These are phyloP conservation scores for Opisthocomus hoazin DNA, from an alignment of 2,113 vertebrate genomes.

Conservation along the genomic window DNA sequence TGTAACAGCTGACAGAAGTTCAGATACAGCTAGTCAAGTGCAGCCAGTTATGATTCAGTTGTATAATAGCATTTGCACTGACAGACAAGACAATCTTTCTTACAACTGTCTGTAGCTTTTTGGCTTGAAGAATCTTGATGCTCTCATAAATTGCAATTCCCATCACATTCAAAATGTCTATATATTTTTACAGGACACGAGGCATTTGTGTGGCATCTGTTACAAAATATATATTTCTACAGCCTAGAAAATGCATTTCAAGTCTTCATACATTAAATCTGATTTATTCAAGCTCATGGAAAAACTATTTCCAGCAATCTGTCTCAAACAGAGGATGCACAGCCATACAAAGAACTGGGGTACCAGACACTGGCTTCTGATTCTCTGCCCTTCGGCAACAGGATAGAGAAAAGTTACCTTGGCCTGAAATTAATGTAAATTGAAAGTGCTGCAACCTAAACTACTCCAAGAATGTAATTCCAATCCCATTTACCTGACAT, in stretches of 20 bases:
- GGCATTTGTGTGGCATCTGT: conserved; percentile 62
- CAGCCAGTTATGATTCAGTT: conserved; percentile 59
- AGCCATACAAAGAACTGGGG: not conserved
- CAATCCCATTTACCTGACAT: conserved; percentile 10
- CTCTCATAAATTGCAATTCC: conserved; percentile 56
- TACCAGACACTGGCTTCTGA: not conserved
- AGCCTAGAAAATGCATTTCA: conserved; percentile 38
- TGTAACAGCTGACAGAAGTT: conserved; percentile 49
- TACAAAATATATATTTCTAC: conserved; percentile 53
- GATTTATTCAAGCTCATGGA: conserved; percentile 54
- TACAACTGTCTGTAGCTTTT: conserved; percentile 59
- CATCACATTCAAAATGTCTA: conserved; percentile 59
- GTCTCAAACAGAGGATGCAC: not conserved
- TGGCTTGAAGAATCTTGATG: conserved; percentile 57
- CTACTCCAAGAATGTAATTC: not conserved
- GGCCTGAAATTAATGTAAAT: conserved; percentile 14
- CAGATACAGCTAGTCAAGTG: conserved; percentile 54
- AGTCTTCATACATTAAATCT: conserved; percentile 52
- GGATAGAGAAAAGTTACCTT: not conserved
- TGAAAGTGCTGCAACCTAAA: conserved; percentile 2
- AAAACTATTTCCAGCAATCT: conserved; percentile 32
- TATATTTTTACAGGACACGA: conserved; percentile 64
- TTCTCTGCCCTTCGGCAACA: not conserved
- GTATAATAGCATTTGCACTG: conserved; percentile 54
- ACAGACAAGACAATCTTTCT: conserved; percentile 65